Evolutionary conservation across 2,797 vertebrate species (phyloP), one percentile per base, ranked within the genome.

Genomic region (Graptemys geographica): DNA sequence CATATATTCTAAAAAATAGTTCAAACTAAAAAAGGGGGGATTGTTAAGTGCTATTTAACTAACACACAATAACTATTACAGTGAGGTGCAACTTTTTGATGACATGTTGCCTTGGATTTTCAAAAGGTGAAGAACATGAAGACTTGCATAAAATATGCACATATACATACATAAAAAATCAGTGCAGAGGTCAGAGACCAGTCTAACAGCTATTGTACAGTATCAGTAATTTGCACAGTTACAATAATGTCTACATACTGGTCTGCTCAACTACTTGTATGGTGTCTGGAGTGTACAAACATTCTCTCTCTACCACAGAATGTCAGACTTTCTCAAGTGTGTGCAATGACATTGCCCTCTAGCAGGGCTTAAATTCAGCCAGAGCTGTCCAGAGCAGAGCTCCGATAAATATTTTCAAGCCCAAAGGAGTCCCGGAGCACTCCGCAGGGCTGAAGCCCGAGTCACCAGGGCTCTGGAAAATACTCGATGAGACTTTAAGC

Each of bases 21-120:
- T 95, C 55, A 86, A 85, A 94, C n/a, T 93, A 25, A 91, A 62
- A 90, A 72, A 8, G 62, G 78, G 80, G 27, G 8, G 23, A 91
- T 88, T 93, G 23, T 79, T 90, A 96, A 97, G 96, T 95, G 28
- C 7, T 91, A 53, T 56, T 93, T 80, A 83, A 56, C 47, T 84
- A 81, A 52, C 0, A 47, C 80, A 41, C 90, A 85, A 10, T 11
- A 59, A 49, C 72, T 59, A 23, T 13, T 92, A 49, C 4, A 96
- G 81, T 81, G 18, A 96, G 83, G 55, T 92, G 79, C 49, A 59
- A 88, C 69, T 23, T 86, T 97, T 95, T 84, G 65, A 19, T 88
- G 59, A 79, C 44, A 51, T 7, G 47, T 87, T 88, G 78, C 25
- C 18, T 23, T 79, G 27, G 76, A 57, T 59, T 93, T 57, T 88